Conservation (phyloP, 2,113 vertebrate species). For the Todiramphus saurophagus region DNA sequence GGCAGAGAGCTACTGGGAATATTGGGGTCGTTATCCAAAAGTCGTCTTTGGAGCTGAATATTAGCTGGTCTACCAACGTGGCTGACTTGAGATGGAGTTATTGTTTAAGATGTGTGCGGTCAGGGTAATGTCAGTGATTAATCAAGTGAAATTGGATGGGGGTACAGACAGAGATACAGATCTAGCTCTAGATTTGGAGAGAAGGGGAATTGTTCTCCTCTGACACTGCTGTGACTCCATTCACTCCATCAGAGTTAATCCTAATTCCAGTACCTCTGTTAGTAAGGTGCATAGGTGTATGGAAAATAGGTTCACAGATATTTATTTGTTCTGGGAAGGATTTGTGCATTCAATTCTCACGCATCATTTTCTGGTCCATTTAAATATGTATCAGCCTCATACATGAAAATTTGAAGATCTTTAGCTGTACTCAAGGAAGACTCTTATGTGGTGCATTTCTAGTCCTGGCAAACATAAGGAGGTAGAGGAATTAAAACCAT, state of each 20-base stretch:
- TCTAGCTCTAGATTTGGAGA: neutral
- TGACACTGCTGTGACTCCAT: neutral
- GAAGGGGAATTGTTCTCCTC: neutral
- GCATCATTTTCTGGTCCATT: slow-evolving; percentile 51
- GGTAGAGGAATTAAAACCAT: slow-evolving; percentile 55
- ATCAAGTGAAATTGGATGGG: neutral
- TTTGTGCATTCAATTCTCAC: slow-evolving; percentile 33
- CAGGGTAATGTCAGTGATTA: neutral
- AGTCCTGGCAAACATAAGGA: slow-evolving; percentile 56
- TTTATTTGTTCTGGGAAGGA: slow-evolving; percentile 5
- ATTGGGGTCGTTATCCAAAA: neutral
- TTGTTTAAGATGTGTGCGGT: neutral
- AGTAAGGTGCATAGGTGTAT: neutral
- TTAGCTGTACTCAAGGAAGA: slow-evolving; percentile 55
- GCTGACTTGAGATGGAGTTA: neutral
- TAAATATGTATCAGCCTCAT: slow-evolving; percentile 48
- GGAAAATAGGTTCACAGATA: neutral
- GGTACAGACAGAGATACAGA: neutral
- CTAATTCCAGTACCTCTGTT: neutral
- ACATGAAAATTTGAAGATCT: slow-evolving; percentile 57
- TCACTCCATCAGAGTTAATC: neutral
- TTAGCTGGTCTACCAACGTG: neutral
- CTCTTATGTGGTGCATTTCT: slow-evolving; percentile 33
- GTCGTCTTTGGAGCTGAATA: neutral
- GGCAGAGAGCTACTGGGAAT: slow-evolving; percentile 17